Evolutionary conservation across 2,797 vertebrate genomes (phyloP), one percentile per base, ranked within the genome.

Genomic region (Microchirus variegatus): DNA sequence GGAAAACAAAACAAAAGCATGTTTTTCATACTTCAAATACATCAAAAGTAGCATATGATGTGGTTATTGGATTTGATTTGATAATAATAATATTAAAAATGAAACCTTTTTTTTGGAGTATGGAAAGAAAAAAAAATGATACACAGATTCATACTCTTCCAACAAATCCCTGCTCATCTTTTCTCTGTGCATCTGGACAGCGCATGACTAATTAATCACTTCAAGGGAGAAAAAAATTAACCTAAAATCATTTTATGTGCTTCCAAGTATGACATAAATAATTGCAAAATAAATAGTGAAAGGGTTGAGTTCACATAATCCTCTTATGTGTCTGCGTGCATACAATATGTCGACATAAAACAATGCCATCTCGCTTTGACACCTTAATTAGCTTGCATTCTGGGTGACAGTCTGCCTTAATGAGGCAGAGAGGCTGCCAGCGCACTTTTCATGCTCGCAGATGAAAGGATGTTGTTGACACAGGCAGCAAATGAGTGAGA

Each of bases 311-410:
- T 77, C 22, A 50, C 49, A 59, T 65, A 55, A 77, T 76, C 63
- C 45, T 74, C 43, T 73, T 66, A 73, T 61, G 70, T 63, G 46
- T 56, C 44, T 52, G 14, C 15, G 50, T 31, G 63, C 67, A 75
- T 18, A 36, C 19, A 43, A 35, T 36, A 42, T 72, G 73, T 73
- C 69, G 16, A 72, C 67, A 79, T 85, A 71, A 86, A 77, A 84
- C 80, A 81, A 85, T 71, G 59, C 43, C 18, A 44, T 83, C 79
- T 31, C 67, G 77, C 79, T 86, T 76, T 89, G 86, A 90, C 85
- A 87, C 77, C 66, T 85, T 88, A 89, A 89, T 91, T 91, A 89
- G 84, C 73, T 65, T 75, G 75, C 66, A 79, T 78, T 76, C 59
- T 43, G 53, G 82, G 75, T 82, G 88, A 85, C 85, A 76, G 76